Conservation (phyloP, 2,113 vertebrate species). For the Datnioides undecimradiatus region DNA sequence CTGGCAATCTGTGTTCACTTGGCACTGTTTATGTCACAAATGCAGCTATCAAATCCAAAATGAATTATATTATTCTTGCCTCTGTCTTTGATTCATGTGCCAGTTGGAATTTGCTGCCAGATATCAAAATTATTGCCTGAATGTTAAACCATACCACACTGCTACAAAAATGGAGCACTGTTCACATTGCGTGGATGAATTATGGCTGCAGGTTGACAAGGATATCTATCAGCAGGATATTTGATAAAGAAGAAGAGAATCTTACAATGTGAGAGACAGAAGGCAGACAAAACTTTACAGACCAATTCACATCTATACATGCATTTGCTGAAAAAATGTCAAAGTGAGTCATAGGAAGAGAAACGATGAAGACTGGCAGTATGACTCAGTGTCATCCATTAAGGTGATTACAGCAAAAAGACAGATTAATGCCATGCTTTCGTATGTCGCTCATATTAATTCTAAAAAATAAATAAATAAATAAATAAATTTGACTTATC, state of each 20-base stretch:
- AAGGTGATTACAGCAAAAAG: slow-evolving; percentile 37
- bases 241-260: slow-evolving; percentile 51
- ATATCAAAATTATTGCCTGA: slow-evolving; percentile 61
- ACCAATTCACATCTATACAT: slow-evolving; percentile 25
- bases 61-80: slow-evolving; percentile 34
- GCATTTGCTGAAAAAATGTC: slow-evolving; percentile 13
- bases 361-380: slow-evolving; percentile 45
- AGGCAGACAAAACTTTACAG: slow-evolving; percentile 24
- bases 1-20: slow-evolving; percentile 33
- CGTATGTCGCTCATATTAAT: slow-evolving; percentile 9
- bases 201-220: slow-evolving; percentile 53
- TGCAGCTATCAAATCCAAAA: slow-evolving; percentile 48
- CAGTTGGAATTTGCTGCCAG: slow-evolving; percentile 51
- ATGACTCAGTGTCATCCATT: slow-evolving; percentile 23
- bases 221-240: slow-evolving; percentile 54
- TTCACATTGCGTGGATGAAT: slow-evolving; percentile 50
- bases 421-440: slow-evolving; percentile 35
- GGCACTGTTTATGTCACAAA: slow-evolving; percentile 47
- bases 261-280: background rate
- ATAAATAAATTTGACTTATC: slow-evolving; percentile 24
- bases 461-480: too few relatives aligned
- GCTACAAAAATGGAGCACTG: slow-evolving; percentile 37
- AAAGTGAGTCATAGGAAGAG: slow-evolving; percentile 19
- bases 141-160: slow-evolving; percentile 35
- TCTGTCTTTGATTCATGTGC: slow-evolving; percentile 55